A percentile compares a stretch with the other conserved stretches of the same genome.
Conservation (phyloP, 2,888 invertebrate genomes). For the Gnatocerus cornutus region DNA sequence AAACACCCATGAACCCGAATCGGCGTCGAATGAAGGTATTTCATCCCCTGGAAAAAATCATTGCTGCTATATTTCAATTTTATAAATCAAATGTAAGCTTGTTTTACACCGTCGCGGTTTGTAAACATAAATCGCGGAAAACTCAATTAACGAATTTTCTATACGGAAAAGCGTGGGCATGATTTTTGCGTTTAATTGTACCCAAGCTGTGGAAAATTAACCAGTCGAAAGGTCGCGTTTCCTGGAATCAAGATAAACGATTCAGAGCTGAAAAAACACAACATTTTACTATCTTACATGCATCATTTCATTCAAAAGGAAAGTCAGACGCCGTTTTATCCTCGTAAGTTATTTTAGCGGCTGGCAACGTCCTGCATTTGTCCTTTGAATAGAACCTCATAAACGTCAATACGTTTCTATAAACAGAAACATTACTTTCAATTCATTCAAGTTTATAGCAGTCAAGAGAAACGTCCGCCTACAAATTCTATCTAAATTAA, state of each 20-base stretch:
- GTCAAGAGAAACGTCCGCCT: constrained; percentile 30
- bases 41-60: constrained; percentile 81
- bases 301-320: not conserved
- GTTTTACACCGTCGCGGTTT: too few species aligned
- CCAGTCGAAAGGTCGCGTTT: too few species aligned
- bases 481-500: constrained; percentile 21
- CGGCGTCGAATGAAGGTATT: constrained; percentile 89
- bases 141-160: too few species aligned
- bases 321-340: not conserved
- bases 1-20: constrained; percentile 90
- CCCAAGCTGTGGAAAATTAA: too few species aligned
- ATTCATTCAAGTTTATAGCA: constrained; percentile 23
- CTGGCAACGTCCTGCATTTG: constrained; percentile 13
- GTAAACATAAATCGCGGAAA: too few species aligned
- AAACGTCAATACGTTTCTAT: constrained; percentile 40
- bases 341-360: constrained; percentile 7
- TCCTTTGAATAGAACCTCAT: constrained; percentile 26
- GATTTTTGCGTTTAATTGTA: too few species aligned
- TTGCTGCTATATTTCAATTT: too few species aligned
- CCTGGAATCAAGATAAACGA: too few species aligned
- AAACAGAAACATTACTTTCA: constrained; percentile 42
- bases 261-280: too few species aligned
- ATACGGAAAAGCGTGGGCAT: too few species aligned
- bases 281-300: too few species aligned
- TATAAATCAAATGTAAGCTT: too few species aligned